Conservation (phyloP, 2,888 invertebrate species). For the Teleiodes luculella region DNA sequence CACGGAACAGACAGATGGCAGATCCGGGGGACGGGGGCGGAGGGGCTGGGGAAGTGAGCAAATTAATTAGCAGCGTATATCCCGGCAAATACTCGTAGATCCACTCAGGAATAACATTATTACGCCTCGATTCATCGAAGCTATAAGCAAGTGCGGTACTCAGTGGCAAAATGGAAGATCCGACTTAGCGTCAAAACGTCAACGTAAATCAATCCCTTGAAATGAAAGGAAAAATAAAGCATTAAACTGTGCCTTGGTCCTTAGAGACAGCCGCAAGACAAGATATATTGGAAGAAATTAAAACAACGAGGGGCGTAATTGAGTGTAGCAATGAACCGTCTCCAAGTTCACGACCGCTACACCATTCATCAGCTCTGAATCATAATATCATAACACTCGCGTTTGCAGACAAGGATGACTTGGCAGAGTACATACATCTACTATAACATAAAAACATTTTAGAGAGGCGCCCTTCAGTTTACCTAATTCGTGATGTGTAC, state of each 20-base stretch:
- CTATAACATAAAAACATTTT: too few species aligned
- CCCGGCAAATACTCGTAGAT: conserved; percentile 27
- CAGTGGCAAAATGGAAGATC: background rate
- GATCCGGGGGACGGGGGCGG: conserved; percentile 29
- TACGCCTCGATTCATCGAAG: background rate
- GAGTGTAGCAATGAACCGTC: conserved; percentile 47
- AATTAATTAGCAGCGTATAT: conserved; percentile 50
- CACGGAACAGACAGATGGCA: conserved; percentile 42
- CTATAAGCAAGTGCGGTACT: background rate
- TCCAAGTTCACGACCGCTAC: conserved; percentile 47
- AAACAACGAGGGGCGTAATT: conserved; percentile 47
- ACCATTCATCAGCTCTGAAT: conserved; percentile 43
- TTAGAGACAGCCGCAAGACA: conserved; percentile 22
- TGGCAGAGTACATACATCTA: background rate
- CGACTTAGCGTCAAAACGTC: conserved; percentile 15
- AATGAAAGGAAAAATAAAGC: conserved; percentile 30
- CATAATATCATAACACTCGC: conserved; percentile 25
- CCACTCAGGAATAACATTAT: conserved; percentile 34
- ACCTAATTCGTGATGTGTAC: too few species aligned
- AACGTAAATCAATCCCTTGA: conserved; percentile 41
- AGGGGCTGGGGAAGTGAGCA: conserved; percentile 37
- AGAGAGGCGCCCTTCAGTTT: too few species aligned
- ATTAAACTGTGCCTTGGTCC: conserved; percentile 26
- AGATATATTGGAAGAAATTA: conserved; percentile 32
- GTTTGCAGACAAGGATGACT: background rate